phyloP scores from a whole-genome alignment of 2,888 invertebrate species.

The Strigamia transsilvanica region DNA sequence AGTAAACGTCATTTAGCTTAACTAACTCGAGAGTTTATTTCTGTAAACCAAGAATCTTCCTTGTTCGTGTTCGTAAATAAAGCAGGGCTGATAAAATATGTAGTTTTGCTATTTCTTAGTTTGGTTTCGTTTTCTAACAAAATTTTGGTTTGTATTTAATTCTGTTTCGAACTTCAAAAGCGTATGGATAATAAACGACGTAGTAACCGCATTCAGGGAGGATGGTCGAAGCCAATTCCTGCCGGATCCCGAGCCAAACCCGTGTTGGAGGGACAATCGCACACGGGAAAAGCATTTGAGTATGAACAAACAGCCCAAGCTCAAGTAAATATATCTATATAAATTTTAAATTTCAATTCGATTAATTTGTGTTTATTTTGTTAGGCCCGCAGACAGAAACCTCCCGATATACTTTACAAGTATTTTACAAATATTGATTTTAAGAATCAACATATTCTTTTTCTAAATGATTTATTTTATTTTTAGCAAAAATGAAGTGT shows the following conservation, averaged over 20 bases:
- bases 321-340: not conserved
- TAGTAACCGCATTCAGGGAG: conserved; percentile 54
- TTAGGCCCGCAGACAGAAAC: not conserved
- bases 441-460: not conserved
- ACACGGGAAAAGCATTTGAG: not conserved
- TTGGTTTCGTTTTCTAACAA: not conserved
- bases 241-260: not conserved
- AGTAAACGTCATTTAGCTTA: not conserved
- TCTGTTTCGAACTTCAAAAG: not conserved
- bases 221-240: conserved; percentile 45
- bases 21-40: not conserved
- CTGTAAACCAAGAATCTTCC: no score
- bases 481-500: not conserved
- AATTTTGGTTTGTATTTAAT: not conserved
- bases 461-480: not conserved
- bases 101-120: no score
- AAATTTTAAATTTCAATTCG: not conserved
- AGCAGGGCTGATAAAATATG: no score
- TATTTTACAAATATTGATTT: not conserved
- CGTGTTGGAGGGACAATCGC: not conserved
- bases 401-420: not conserved
- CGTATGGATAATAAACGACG: conserved; percentile 13
- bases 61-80: no score
- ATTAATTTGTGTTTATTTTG: not conserved
- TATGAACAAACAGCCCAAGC: not conserved